Conservation (phyloP, 1,140 invertebrate genomes). For the Zaprionus lachaisei region DNA sequence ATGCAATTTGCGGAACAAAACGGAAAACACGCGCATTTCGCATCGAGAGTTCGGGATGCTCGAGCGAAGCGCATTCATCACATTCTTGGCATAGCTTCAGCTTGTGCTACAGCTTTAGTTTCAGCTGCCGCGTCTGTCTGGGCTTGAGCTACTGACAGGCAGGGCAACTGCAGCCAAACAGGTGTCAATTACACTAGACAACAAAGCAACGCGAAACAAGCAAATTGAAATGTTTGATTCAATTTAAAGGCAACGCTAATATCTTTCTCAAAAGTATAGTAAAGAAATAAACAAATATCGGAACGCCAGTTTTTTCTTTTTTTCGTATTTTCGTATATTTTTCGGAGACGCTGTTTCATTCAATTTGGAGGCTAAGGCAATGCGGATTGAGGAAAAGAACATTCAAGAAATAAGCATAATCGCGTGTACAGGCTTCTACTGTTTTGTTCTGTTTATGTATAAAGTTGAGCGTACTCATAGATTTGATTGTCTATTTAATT, state of each 20-base stretch:
- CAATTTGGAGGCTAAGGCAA: too few relatives aligned
- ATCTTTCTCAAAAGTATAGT: neutral
- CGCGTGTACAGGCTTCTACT: too few relatives aligned
- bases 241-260: neutral
- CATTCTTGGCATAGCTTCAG: conserved; percentile 27
- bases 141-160: conserved; percentile 18
- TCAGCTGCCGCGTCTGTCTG: neutral
- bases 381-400: too few relatives aligned
- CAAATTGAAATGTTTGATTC: conserved; percentile 6
- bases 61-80: conserved; percentile 23
- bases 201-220: neutral
- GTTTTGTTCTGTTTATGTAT: too few relatives aligned
- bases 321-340: too few relatives aligned
- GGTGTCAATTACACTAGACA: conserved; percentile 39
- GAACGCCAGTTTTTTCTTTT: too few relatives aligned
- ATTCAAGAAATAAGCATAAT: too few relatives aligned
- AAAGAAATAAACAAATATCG: too few relatives aligned
- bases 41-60: conserved; percentile 29
- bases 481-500: too few relatives aligned
- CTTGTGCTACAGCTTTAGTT: conserved; percentile 8
- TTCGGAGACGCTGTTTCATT: too few relatives aligned
- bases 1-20: conserved; percentile 57
- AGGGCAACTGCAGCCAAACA: conserved; percentile 26
- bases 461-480: too few relatives aligned
- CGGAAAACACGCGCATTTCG: conserved; percentile 42